A percentile compares a stretch with the other conserved stretches of the same genome.
Conservation (phyloP, 1,140 invertebrate species). For the Luehdorfia chinensis region DNA sequence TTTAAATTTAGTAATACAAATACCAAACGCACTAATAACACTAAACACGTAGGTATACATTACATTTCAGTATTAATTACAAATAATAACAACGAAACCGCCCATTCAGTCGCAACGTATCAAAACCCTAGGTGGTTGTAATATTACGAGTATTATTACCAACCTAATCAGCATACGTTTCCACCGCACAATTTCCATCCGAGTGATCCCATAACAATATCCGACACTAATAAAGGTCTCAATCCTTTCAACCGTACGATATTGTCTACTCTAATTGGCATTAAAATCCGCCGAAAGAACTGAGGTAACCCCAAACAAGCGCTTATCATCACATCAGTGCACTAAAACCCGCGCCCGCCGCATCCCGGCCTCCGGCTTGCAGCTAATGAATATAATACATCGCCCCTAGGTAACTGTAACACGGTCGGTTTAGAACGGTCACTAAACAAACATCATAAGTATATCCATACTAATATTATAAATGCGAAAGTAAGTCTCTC, state of each 20-base stretch:
- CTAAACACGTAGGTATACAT: too few relatives aligned
- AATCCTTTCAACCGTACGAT: constrained; percentile 63
- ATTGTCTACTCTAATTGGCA: constrained; percentile 71
- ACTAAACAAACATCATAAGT: too few relatives aligned
- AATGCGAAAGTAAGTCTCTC: too few relatives aligned
- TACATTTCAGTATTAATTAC: constrained; percentile 14
- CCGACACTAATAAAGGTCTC: constrained; percentile 67
- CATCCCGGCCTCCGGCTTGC: constrained; percentile 24
- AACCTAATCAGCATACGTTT: constrained; percentile 32
- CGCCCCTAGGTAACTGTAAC: constrained; percentile 51
- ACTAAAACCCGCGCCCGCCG: constrained; percentile 34
- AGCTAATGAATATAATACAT: constrained; percentile 53
- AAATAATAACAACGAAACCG: constrained; percentile 15
- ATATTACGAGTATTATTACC: constrained; percentile 25
- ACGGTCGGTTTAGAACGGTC: constrained; percentile 21
- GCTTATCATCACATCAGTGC: constrained; percentile 65
- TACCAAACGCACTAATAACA: too few relatives aligned
- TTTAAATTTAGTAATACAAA: too few relatives aligned
- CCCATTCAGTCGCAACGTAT: constrained; percentile 15
- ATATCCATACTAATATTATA: too few relatives aligned
- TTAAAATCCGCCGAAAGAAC: constrained; percentile 64
- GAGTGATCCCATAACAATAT: constrained; percentile 61
- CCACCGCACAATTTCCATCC: constrained; percentile 40
- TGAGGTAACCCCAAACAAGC: constrained; percentile 63
- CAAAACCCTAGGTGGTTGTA: constrained; percentile 17